Base-by-base conservation (phyloP, 2,797 vertebrate species). In the Enoplosus armatus region DNA sequence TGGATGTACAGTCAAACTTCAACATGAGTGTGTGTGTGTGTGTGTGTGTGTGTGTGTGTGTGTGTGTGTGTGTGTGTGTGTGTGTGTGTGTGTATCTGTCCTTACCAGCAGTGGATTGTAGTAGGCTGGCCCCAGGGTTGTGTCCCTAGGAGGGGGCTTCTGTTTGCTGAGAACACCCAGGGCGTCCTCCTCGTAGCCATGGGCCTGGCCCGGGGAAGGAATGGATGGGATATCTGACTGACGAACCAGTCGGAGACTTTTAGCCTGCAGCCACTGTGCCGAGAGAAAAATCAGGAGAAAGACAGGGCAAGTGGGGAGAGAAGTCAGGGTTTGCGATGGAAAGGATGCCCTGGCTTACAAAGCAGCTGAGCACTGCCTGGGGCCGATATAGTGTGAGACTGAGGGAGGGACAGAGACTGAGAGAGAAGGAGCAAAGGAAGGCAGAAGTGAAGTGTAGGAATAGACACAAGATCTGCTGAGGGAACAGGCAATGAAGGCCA, bases 71-170 rank as follows among this genome's bases (percentile, higher is more conserved):
- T 51, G 50, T 72, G 64, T 37, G 31, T 60, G 59, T 65, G 56
- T 51, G 50, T 72, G 64, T 37, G 31, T 55, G 54, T 62, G 72
- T 78, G 31, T 31, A 18, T 72, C 55, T 26, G 7, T 62, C 37
- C 92, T 94, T 89, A 96, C 96, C 90, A 87, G 79, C n/a, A 81
- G 77, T 11, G 92, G 94, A 35, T 56, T 90, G 90, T 96, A 96
- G 81, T 89, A 97, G n/a, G 95, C 95, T 56, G 97, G 96, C 35
- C 96, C 96, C 50, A 97, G 82, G 31, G 90, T 96, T 74, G 53
- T 60, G 64, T 97, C 97, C 75, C 29, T 92, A 45, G 60, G 33
- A 82, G 95, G 94, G 33, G 94, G 91, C 35, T 47, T 78, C 51
- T 93, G 90, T 82, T 91, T 96, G 69, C 85, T 56, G 61, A 97